Conservation (phyloP, 1,140 invertebrate genomes). For the Drosophila lacteicornis region DNA sequence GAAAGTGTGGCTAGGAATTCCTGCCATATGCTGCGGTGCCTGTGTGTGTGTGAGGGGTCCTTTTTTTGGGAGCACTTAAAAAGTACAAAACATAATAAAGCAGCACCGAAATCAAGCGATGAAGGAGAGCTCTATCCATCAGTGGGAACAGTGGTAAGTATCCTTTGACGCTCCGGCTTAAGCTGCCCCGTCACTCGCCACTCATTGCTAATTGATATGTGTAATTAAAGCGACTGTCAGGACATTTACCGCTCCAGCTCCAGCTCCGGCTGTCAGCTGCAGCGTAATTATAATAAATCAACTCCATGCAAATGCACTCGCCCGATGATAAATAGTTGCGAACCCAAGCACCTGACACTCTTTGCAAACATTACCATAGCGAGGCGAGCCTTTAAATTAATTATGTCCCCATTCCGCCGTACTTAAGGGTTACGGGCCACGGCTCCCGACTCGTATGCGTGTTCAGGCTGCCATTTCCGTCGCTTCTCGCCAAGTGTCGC, state of each 20-base stretch:
- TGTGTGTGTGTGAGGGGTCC: slow-evolving; percentile 19
- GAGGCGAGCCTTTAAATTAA: slow-evolving; percentile 74
- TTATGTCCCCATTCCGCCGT: slow-evolving; percentile 52
- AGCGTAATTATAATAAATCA: slow-evolving; percentile 83
- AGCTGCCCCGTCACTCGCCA: slow-evolving; percentile 33
- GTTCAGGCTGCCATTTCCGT: slow-evolving; percentile 37
- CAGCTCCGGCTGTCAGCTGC: slow-evolving; percentile 68
- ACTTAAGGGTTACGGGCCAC: slow-evolving; percentile 7
- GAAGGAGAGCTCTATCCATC: slow-evolving; percentile 7
- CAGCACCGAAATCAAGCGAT: slow-evolving; percentile 4
- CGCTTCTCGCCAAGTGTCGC: slow-evolving; percentile 40
- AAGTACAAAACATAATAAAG: slow-evolving; percentile 13
- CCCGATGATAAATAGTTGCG: slow-evolving; percentile 69
- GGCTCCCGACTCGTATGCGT: slow-evolving; percentile 15
- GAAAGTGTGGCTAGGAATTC: slow-evolving; percentile 39
- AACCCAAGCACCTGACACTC: slow-evolving; percentile 73
- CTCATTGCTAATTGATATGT: slow-evolving; percentile 51
- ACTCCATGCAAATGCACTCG: slow-evolving; percentile 74
- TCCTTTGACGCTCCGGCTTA: slow-evolving; percentile 33
- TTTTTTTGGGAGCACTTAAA: slow-evolving; percentile 8
- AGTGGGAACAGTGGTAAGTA: slow-evolving; percentile 27
- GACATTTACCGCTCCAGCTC: slow-evolving; percentile 52
- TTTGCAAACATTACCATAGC: slow-evolving; percentile 68
- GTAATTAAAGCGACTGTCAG: slow-evolving; percentile 48
- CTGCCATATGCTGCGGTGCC: slow-evolving; percentile 65